Base-by-base conservation (phyloP, 1,140 invertebrate species). In the Nephila pilipes region DNA sequence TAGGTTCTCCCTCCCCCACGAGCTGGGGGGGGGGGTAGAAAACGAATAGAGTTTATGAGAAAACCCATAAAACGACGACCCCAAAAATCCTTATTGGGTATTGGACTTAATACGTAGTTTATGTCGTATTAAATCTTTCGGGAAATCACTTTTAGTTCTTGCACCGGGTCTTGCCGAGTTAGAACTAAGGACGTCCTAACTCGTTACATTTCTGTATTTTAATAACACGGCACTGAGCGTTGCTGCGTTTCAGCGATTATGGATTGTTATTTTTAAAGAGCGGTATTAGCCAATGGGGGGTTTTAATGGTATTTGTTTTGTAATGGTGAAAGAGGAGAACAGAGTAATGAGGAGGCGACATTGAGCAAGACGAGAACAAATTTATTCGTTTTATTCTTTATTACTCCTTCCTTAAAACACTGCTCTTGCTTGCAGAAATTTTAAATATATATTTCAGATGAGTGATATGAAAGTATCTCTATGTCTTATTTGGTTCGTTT, bases 81-180 rank as follows among this genome's bases (percentile, higher is more conserved):
- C 63, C 87, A 75, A 88, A 75, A 88, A 88, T 88, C 63, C 87
- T 88, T 88, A 88, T 88, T 69, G 87, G 87, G 87, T 88, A 88
- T 88, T 58, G 87, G 85, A 88, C 87, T 88, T 88, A 88, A 88
- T 88, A 88, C 63, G 46, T 88, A 88, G 38, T 88, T 88, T 88
- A 88, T 75, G 87, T 54, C 38, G 87, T 55, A 88, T 88, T 88
- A 88, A 88, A 88, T 88, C 87, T 88, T 88, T 88, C 36, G 63
- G 32, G 60, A 75, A 88, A 88, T 88, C 60, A 69, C 60, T 88
- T 88, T 88, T 69, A 46, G 29, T 88, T 88, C n/a, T 46, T 22
- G 4, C 18, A 20, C 2, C 14, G 83, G 38, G 4, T 87, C 36
- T 57, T 83, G 38, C 14, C 55, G 85, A 36, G 20, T 57, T n/a